These are phyloP conservation scores for Drosophila borborema DNA, from an alignment of 2,888 invertebrate genomes.

Conservation along the genomic window DNA sequence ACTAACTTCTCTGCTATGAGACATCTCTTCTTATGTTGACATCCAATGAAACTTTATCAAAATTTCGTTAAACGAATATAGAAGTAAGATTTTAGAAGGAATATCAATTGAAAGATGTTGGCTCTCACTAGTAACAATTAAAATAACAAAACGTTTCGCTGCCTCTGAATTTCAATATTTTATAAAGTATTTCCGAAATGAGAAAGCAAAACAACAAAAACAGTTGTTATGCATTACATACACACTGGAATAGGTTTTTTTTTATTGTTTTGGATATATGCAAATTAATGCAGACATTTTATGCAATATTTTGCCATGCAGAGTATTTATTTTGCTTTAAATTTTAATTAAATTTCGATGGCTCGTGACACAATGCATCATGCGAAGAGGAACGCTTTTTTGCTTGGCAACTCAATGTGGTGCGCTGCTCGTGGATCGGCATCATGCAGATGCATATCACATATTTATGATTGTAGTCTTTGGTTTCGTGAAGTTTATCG, in stretches of 20 bases:
- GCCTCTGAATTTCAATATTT: neutral
- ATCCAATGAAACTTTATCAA: too few species aligned
- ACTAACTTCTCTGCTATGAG: too few species aligned
- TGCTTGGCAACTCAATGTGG: conserved; percentile 12
- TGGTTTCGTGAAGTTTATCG: conserved; percentile 15
- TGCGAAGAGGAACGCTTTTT: neutral
- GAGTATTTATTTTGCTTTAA: conserved; percentile 26
- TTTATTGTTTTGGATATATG: conserved; percentile 12
- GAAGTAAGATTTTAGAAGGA: too few species aligned
- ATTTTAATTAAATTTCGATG: conserved; percentile 39
- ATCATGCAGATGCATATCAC: conserved; percentile 1
- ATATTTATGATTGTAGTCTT: conserved; percentile 19
- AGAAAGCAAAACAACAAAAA: neutral
- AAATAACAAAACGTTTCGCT: too few species aligned
- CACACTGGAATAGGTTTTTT: neutral
- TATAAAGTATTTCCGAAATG: neutral
- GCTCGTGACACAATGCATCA: conserved; percentile 6
- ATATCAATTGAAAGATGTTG: neutral
- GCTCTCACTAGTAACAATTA: neutral
- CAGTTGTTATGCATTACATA: neutral
- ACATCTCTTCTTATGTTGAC: too few species aligned
- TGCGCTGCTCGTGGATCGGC: conserved; percentile 11
- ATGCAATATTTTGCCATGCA: conserved; percentile 13
- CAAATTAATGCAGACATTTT: conserved; percentile 11
- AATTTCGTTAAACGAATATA: neutral